Percentiles rank a stretch among this genome's conserved stretches.
These are phyloP conservation scores for Paratilapia polleni DNA, from an alignment of 2,113 vertebrate genomes.

Conservation along the genomic window DNA sequence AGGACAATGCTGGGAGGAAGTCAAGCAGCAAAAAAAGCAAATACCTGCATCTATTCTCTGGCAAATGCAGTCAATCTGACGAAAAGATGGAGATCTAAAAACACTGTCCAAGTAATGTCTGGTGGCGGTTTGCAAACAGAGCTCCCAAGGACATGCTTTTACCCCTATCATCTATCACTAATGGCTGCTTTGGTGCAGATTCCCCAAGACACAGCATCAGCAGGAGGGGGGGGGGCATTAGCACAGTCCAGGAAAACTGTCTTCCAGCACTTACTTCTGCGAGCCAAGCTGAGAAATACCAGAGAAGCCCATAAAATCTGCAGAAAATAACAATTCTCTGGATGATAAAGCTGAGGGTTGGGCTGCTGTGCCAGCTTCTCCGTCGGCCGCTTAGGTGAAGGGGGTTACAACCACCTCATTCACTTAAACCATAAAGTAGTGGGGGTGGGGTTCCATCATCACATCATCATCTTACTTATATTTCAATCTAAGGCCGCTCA, in stretches of 20 bases:
- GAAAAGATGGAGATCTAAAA: constrained; percentile 26
- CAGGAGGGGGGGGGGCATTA: not conserved
- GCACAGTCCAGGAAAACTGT: constrained; percentile 12
- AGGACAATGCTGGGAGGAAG: constrained; percentile 61
- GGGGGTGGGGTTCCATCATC: constrained; percentile 46
- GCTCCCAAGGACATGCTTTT: not conserved
- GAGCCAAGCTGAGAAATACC: constrained; percentile 49
- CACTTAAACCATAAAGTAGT: constrained; percentile 29
- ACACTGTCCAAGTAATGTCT: not conserved
- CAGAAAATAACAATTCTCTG: constrained; percentile 20
- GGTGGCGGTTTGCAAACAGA: constrained; percentile 1
- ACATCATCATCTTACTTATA: constrained; percentile 41
- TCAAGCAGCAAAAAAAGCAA: constrained; percentile 53
- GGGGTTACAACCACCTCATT: constrained; percentile 44
- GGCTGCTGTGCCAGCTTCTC: constrained; percentile 2
- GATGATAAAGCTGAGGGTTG: constrained; percentile 23
- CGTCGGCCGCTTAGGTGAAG: not conserved
- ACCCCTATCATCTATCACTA: constrained; percentile 40
- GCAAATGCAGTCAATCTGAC: constrained; percentile 6
- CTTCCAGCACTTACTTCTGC: not conserved
- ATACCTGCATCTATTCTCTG: constrained; percentile 50
- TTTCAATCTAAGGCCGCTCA: constrained; percentile 20
- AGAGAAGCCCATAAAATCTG: constrained; percentile 36
- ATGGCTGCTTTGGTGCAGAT: constrained; percentile 37
- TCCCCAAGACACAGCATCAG: constrained; percentile 30